Base-by-base conservation (phyloP, 2,888 invertebrate species). In the Schizaphis graminum region DNA sequence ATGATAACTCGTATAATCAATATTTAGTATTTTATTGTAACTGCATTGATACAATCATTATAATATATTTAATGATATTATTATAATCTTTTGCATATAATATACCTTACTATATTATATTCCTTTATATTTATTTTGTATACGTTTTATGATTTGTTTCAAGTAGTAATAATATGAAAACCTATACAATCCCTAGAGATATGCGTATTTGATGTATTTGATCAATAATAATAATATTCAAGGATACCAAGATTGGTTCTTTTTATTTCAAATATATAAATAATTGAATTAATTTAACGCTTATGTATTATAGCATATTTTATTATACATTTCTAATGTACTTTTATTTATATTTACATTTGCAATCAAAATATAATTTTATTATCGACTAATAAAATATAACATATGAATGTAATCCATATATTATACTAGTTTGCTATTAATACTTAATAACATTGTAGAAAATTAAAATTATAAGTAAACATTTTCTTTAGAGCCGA, bases 201-300 rank as follows among this genome's bases (percentile, higher is more conserved):
- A 87, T 49, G n/a, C 13, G 16, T 16, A 47, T 87, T 87, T 87
- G n/a, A 87, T 87, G 49, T 49, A 87, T 87, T 87, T 49, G 28
- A 87, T 87, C 47, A 47, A 47, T 44, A 47, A 47, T 44, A 47
- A 47, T 87, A 7, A 49, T n/a, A 49, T 87, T 87, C 47, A n/a
- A n/a, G 5, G 47, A 86, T 86, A 49, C 26, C n/a, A 47, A 87
- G 16, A 87, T 87, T 49, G 28, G 87, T 47, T 86, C 3, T 47
- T 49, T 87, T 8, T 28, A 49, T 49, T 5, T 49, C 49, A 87
- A 87, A n/a, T 26, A 21, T 16, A 49, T n/a, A 26, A 47, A 87
- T 21, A 47, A 87, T 21, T 49, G 49, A 49, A 49, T 87, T 47
- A 87, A 41, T 35, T 67, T n/a, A 67, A 67, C 67, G n/a, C 67